A percentile compares a stretch with the other conserved stretches of the same genome.
These are phyloP conservation scores for Channallabes apus DNA, from an alignment of 2,797 vertebrate genomes.

Conservation along the genomic window DNA sequence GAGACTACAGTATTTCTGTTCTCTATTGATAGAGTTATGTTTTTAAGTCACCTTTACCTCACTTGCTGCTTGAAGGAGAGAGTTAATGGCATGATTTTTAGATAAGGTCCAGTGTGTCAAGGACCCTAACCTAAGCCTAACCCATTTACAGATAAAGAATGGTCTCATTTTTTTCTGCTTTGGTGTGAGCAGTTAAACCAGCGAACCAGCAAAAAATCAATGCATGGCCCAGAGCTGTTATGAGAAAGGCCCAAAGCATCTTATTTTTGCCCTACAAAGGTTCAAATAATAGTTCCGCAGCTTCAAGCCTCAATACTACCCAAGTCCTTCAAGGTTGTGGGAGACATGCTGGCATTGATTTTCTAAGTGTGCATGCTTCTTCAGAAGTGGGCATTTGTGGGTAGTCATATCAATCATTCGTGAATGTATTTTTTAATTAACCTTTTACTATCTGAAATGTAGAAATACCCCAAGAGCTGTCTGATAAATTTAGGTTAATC, in stretches of 20 bases:
- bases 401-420: not conserved
- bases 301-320: conserved; percentile 37
- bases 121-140: conserved; percentile 72
- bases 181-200: conserved; percentile 64
- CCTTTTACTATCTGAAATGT: not conserved
- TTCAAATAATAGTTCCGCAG: conserved; percentile 60
- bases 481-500: not conserved
- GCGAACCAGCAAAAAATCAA: conserved; percentile 70
- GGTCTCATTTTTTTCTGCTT: conserved; percentile 63
- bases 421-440: conserved; percentile 28
- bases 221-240: conserved; percentile 60
- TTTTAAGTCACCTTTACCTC: conserved; percentile 11
- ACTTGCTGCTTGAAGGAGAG: conserved; percentile 24
- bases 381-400: conserved; percentile 7
- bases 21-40: not conserved
- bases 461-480: not conserved
- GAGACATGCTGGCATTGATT: conserved; percentile 43
- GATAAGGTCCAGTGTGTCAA: conserved; percentile 78
- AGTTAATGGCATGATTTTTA: conserved; percentile 36
- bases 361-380: conserved; percentile 11
- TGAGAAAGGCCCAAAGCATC: conserved; percentile 56
- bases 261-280: conserved; percentile 61
- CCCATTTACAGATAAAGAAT: conserved; percentile 81
- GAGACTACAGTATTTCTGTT: not conserved
- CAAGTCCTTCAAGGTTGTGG: conserved; percentile 37